phyloP scores from a whole-genome alignment of 2,797 vertebrate species.

The Buphagus erythrorhynchus region DNA sequence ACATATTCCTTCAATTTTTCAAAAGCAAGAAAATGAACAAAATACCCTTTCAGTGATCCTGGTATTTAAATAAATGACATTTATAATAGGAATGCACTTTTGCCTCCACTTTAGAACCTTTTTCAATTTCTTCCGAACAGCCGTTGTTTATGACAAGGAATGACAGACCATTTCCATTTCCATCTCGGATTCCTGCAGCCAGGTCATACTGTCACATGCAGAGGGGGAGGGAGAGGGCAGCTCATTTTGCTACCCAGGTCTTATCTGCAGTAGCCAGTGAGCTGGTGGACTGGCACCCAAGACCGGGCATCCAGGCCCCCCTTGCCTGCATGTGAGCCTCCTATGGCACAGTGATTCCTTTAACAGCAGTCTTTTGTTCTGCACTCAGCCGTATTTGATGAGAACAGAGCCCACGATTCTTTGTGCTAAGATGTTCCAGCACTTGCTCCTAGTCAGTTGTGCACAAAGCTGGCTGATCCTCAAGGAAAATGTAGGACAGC shows the following conservation, averaged over 20 bases:
- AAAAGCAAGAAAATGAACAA: constrained; percentile 53
- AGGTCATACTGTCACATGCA: constrained; percentile 2
- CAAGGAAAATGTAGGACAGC: background rate
- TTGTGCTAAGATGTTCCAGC: background rate
- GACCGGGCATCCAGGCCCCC: background rate
- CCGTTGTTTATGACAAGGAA: constrained; percentile 22
- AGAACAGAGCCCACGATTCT: background rate
- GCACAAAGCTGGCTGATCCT: background rate
- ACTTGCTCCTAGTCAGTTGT: background rate
- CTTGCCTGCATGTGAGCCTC: rapidly evolving
- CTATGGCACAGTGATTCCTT: background rate
- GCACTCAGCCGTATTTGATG: background rate
- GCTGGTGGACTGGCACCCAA: background rate
- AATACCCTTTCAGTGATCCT: constrained; percentile 56
- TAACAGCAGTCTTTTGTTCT: background rate
- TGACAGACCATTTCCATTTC: constrained; percentile 44
- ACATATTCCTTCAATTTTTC: constrained; percentile 46
- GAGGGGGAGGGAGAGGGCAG: background rate
- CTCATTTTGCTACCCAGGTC: background rate
- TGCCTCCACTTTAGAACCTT: constrained; percentile 25
- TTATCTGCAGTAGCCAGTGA: constrained; percentile 1
- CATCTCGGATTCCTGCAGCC: background rate
- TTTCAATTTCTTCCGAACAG: constrained; percentile 23
- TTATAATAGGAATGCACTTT: constrained; percentile 58
- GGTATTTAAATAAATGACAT: constrained; percentile 65